Evolutionary conservation across 2,113 vertebrate species (phyloP).

Genomic region (Propithecus coquereli): DNA sequence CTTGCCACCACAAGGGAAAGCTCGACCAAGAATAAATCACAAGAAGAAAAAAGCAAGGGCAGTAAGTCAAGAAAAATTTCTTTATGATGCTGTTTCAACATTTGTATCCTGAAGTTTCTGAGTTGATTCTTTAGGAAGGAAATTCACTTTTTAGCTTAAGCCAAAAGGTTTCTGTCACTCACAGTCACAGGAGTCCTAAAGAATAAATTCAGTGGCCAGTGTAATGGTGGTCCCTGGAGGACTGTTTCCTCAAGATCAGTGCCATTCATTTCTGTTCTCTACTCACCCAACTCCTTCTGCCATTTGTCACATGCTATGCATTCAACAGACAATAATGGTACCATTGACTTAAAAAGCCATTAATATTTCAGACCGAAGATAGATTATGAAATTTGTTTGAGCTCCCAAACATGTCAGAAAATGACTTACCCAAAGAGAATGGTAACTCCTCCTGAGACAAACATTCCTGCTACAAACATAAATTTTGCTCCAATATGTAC

Average conservation of each 20-base stretch:
- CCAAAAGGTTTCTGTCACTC: neutral
- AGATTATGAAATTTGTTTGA: neutral
- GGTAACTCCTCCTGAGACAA: conserved; percentile 91
- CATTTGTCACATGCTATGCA: neutral
- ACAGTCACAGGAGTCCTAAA: neutral
- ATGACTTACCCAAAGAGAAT: conserved; percentile 94
- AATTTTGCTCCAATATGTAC: conserved; percentile 96
- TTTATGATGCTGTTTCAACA: neutral
- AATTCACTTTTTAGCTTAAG: neutral
- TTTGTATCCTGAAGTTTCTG: neutral
- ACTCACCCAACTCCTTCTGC: neutral
- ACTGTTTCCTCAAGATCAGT: neutral
- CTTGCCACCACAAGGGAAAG: neutral
- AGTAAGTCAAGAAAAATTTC: neutral
- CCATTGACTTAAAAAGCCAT: neutral
- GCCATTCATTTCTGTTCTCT: neutral
- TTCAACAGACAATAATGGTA: neutral
- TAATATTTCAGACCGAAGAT: neutral
- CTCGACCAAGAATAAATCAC: neutral
- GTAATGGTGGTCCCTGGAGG: neutral
- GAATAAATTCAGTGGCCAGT: neutral
- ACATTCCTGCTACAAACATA: conserved; percentile 92
- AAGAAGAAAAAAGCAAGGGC: neutral
- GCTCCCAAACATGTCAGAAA: conserved; percentile 31
- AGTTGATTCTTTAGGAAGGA: neutral